Evolutionary conservation across 2,113 vertebrate species (phyloP), one percentile per base, ranked within the genome.

Genomic region (Sprattus sprattus): DNA sequence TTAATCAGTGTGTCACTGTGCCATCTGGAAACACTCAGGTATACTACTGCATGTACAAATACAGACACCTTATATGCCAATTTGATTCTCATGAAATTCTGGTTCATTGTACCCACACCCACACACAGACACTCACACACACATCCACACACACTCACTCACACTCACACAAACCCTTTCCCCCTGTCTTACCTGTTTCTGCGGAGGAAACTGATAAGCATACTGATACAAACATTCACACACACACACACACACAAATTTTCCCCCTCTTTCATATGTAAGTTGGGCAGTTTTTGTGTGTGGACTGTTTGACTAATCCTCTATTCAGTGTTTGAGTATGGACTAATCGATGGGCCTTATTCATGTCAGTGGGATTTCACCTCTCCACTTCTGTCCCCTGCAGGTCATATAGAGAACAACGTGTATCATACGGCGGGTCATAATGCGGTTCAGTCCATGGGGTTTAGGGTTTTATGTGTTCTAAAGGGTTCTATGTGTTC

Each of bases 161-260:
- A 67, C 39, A 39, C 22, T 25, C 22, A 25, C 60, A 67, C 60
- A 67, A 1, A 8, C n/a, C 60, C 52, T 54, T 54, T 18, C 52
- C 52, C 18, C 15, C 52, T 54, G 52, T 54, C 52, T 15, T 54
- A 67, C 60, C 8, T 9, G 60, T 67, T 67, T 67, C 60, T n/a
- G 60, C 25, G n/a, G 60, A 67, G 60, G 60, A 67, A 67, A 67
- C 60, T 67, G 60, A 67, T 67, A 67, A 39, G n/a, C 60, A 67
- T 25, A 67, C 60, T 67, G 60, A 64, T 25, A n/a, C 22, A 64
- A 22, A 64, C 57, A 64, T 4, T n/a, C 57, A 64, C 57, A 64
- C 5, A 64, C 57, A 64, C 20, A 64, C 57, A 64, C 57, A 64
- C 57, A 64, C 22, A 64, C 20, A n/a, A 6, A 1, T 8, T n/a